Base-by-base conservation (phyloP, 2,113 vertebrate species). In the Balaeniceps rex region DNA sequence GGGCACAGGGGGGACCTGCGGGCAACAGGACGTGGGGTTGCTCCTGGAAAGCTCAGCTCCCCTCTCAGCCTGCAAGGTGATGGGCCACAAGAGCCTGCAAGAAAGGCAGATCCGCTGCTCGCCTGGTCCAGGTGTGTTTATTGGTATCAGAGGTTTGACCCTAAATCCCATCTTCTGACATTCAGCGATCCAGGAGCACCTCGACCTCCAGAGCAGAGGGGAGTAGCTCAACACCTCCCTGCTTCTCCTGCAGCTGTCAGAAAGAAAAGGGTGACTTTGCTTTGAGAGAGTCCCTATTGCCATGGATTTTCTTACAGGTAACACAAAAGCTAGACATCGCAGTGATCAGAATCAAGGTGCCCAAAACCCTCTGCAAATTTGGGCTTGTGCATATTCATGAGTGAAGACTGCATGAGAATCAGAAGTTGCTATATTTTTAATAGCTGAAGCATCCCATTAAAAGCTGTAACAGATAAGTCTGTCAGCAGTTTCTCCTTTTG, bases 1-100 rank as follows among this genome's bases (percentile, higher is more conserved):
- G 4, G 25, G 31, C 11, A 15, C 12, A 18, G n/a, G 24, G 16
- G 19, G 14, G 3, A 36, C 31, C 25, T 36, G 5, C 0, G 0
- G 31, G 22, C 5, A 4, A 25, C 19, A 38, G 25, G 29, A 42
- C 14, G 9, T 12, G 14, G 34, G 21, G 28, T 2, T 44, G 15
- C 8, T 78, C 11, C 51, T 51, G 26, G 17, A 40, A 83, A 69
- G 4, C 33, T 90, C 36, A 52, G 17, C 3, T 83, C 4, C 28
- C 26, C 17, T 79, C 42, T 54, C n/a, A 42, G 31, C 34, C 82
- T 80, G 44, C 49, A 49, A 57, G 21, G 15, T 14, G 51, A 22
- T 19, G 24, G n/a, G 22, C 12, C 31, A 63, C 21, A 49, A 69
- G 63, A 86, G 33, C 10, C 54, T 63, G 19, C 15, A 21, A 54